Evolutionary conservation across 2,888 invertebrate genomes (phyloP).

Genomic region (Lottia scabra): DNA sequence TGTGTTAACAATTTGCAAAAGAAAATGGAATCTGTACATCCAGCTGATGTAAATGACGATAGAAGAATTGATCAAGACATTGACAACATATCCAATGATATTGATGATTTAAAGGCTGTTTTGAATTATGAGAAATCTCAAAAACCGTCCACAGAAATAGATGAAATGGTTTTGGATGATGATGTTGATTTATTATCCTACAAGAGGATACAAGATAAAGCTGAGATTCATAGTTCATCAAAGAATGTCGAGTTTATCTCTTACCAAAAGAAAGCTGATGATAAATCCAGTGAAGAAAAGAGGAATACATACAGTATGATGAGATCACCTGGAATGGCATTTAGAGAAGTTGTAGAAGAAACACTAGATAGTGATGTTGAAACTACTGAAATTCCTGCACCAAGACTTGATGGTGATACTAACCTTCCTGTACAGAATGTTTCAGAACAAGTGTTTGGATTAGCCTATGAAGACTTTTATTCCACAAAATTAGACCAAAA

Average conservation of each 20-base stretch:
- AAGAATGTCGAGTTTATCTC: neutral
- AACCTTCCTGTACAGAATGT: slow-evolving; percentile 10
- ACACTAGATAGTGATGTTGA: neutral
- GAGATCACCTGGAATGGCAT: neutral
- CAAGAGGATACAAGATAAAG: neutral
- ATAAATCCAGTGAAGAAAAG: too few relatives aligned
- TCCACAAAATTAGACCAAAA: neutral
- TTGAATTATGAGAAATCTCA: neutral
- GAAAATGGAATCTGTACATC: neutral
- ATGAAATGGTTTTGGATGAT: neutral
- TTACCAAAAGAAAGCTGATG: neutral
- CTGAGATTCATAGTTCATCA: neutral
- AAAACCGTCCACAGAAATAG: neutral
- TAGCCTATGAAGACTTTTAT: neutral
- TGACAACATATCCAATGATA: neutral
- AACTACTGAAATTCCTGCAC: neutral
- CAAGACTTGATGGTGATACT: neutral
- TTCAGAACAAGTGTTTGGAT: neutral
- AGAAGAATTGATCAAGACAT: neutral
- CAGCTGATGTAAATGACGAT: neutral
- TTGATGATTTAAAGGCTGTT: neutral
- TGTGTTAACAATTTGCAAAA: neutral
- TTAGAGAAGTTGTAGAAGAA: neutral
- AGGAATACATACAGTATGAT: neutral
- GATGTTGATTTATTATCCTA: neutral